Conservation (phyloP, 2,888 invertebrate species). For the Selenia dentaria region DNA sequence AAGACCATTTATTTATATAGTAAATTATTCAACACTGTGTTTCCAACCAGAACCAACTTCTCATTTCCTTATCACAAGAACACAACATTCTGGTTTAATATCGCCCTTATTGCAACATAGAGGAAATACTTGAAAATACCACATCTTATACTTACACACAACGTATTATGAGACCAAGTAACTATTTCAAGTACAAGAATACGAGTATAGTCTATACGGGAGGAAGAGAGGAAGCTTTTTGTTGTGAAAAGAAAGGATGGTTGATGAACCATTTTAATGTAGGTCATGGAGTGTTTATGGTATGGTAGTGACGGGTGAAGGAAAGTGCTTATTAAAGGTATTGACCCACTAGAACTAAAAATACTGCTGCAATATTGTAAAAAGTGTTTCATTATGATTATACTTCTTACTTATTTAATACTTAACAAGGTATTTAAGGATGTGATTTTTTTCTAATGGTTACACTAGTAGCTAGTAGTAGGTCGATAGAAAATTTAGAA, state of each 20-base stretch:
- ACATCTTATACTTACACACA: constrained; percentile 16
- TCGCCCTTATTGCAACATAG: constrained; percentile 9
- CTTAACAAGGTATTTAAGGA: too few relatives aligned
- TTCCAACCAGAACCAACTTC: too few relatives aligned
- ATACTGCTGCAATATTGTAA: too few relatives aligned
- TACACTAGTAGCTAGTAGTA: too few relatives aligned
- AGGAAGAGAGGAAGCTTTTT: constrained; percentile 31
- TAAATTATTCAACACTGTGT: too few relatives aligned
- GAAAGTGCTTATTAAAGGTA: constrained; percentile 23
- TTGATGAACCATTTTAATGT: constrained; percentile 31
- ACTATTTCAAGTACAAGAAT: constrained; percentile 30
- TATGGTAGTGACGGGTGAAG: constrained; percentile 28
- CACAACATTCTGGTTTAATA: constrained; percentile 14
- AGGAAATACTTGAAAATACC: constrained; percentile 9
- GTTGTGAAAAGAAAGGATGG: constrained; percentile 29
- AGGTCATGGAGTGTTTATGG: constrained; percentile 24
- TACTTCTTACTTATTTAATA: too few relatives aligned
- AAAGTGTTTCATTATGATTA: too few relatives aligned
- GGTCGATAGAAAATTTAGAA: too few relatives aligned
- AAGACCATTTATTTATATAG: too few relatives aligned
- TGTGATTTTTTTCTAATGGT: too few relatives aligned
- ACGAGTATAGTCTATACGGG: constrained; percentile 26
- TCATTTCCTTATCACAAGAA: too few relatives aligned
- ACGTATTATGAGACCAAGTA: constrained; percentile 33
- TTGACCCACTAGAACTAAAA: background rate